These are phyloP conservation scores for Daktulosphaira vitifoliae DNA, from an alignment of 1,140 invertebrate species.

Conservation along the genomic window DNA sequence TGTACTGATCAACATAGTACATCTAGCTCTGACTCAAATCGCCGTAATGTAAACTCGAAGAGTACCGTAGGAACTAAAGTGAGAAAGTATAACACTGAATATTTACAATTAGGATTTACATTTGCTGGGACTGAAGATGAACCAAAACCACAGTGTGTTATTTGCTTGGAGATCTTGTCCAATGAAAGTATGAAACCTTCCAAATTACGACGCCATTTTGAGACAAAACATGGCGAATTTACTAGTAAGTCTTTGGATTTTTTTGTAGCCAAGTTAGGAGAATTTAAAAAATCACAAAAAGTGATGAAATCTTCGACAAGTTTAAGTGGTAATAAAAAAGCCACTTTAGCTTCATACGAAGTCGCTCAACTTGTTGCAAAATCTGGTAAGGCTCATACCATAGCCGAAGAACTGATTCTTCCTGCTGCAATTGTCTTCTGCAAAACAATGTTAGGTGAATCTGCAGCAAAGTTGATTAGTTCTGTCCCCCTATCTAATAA, in stretches of 20 bases:
- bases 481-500: conserved; percentile 2
- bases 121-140: not conserved
- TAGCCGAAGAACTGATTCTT: conserved; percentile 35
- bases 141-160: conserved; percentile 22
- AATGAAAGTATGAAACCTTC: conserved; percentile 29
- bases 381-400: conserved; percentile 35
- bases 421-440: conserved; percentile 3
- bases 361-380: conserved; percentile 40
- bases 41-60: too few relatives aligned
- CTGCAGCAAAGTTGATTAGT: not conserved
- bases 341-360: conserved; percentile 19
- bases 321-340: conserved; percentile 3
- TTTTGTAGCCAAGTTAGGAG: conserved; percentile 17
- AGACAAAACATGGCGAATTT: conserved; percentile 2
- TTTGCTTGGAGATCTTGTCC: conserved; percentile 19
- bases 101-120: conserved; percentile 8
- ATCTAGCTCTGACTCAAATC: too few relatives aligned
- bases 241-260: conserved; percentile 20
- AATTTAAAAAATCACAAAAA: conserved; percentile 21
- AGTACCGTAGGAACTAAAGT: too few relatives aligned
- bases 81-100: conserved; percentile 8
- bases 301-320: not conserved
- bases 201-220: conserved; percentile 29
- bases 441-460: conserved; percentile 11
- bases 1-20: too few relatives aligned